Base-by-base conservation (phyloP, 1,140 invertebrate species). In the Danaus melanippus region DNA sequence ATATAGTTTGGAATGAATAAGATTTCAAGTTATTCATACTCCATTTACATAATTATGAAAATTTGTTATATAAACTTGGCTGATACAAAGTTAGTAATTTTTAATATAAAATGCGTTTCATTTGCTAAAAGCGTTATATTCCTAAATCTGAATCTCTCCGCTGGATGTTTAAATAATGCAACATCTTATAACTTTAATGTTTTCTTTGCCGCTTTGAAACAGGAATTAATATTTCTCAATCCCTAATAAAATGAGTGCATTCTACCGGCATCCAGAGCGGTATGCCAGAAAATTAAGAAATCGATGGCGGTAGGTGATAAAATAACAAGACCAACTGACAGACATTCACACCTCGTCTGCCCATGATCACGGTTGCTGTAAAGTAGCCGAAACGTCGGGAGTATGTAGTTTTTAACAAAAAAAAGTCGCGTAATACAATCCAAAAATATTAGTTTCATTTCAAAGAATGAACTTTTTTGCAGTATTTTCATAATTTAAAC, bases 201-300 rank as follows among this genome's bases (percentile, higher is more conserved):
- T 76, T 69, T 68, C 73, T 73, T 73, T 71, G 73, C 67, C 64
- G 42, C 42, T 43, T 44, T 44, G 67, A 63, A 64, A 48, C 61
- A 51, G 66, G 64, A 70, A 67, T 72, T 74, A 68, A 73, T 77
- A 77, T 75, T 74, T 74, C 62, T 68, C 62, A 51, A 52, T 60
- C 58, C 53, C 65, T 64, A 67, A 62, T 61, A 67, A 56, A 50
- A 41, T 60, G 52, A 56, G 60, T 56, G n/a, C n/a, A n/a, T n/a
- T n/a, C n/a, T n/a, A n/a, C n/a, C n/a, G n/a, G n/a, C n/a, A n/a
- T n/a, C 66, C n/a, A n/a, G n/a, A n/a, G n/a, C n/a, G n/a, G n/a
- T n/a, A n/a, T n/a, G n/a, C n/a, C n/a, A n/a, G n/a, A n/a, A n/a
- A n/a, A n/a, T n/a, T n/a, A n/a, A n/a, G n/a, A n/a, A n/a, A n/a